Evolutionary conservation across 2,888 invertebrate genomes (phyloP).

Genomic region (Glaucopsyche alexis): DNA sequence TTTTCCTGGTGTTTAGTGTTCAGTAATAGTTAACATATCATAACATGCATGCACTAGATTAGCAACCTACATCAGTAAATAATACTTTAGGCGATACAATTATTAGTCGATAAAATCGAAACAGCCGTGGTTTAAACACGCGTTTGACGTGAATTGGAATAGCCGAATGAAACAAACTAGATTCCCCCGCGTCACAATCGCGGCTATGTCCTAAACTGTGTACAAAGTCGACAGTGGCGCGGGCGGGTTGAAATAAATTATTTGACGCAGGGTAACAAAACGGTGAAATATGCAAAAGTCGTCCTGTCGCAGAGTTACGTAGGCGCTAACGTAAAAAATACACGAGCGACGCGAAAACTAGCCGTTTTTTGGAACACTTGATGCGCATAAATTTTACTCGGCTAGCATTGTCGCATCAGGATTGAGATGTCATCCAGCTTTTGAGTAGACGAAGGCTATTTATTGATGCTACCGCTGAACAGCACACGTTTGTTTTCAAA

Average conservation of each 20-base stretch:
- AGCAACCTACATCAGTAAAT: not conserved
- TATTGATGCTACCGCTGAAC: not conserved
- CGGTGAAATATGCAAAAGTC: slow-evolving; percentile 45
- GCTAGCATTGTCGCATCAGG: slow-evolving; percentile 43
- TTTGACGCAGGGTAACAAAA: slow-evolving; percentile 42
- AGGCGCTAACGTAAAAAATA: slow-evolving; percentile 44
- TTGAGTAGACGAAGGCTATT: slow-evolving; percentile 40
- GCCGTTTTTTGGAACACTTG: slow-evolving; percentile 43
- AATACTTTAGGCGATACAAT: not conserved
- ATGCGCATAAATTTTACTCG: slow-evolving; percentile 45
- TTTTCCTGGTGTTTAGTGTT: no score
- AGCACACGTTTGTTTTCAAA: not conserved
- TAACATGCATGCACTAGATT: not conserved
- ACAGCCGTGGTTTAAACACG: slow-evolving; percentile 6
- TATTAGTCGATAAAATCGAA: slow-evolving; percentile 8
- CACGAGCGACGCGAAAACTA: slow-evolving; percentile 39
- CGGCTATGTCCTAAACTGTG: slow-evolving; percentile 39
- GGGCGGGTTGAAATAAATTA: slow-evolving; percentile 41
- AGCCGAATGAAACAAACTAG: slow-evolving; percentile 27
- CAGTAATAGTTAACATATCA: no score
- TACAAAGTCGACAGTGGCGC: slow-evolving; percentile 37
- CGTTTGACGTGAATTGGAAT: slow-evolving; percentile 9
- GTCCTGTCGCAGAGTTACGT: slow-evolving; percentile 43
- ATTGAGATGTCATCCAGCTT: slow-evolving; percentile 56
- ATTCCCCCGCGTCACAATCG: slow-evolving; percentile 35